Evolutionary conservation across 2,888 invertebrate species (phyloP), one percentile per base, ranked within the genome.

Genomic region (Trachelus iudaicus): DNA sequence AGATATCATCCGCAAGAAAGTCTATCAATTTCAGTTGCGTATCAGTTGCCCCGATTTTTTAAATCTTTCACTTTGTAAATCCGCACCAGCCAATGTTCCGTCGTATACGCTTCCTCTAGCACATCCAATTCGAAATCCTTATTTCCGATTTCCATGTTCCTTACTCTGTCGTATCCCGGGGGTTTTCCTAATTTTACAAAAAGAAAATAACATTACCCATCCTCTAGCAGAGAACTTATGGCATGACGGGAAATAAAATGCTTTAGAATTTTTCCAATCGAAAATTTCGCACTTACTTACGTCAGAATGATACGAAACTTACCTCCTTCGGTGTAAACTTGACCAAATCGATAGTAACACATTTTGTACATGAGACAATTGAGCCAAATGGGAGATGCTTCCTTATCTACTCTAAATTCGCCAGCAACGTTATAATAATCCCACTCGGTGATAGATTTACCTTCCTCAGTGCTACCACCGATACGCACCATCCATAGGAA

Each of bases 301-400:
- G 23, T 56, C 30, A 12, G 23, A 15, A 56, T 9, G 23, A 69
- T 69, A 69, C 73, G 56, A 35, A 73, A 84, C 92, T 91, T 85
- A 95, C 97, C 96, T 88, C 97, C 97, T 93, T 99, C 98, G 0
- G 98, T 98, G 91, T 98, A 98, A 81, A 98, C 97, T 87, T 97
- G 96, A 0, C 98, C 99, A 92, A 99, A 99, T 89, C 98, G 95
- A 93, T 99, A 99, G 92, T 99, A 99, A 93, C 98, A 98, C 97
- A 99, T 97, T 93, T 99, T 99, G 93, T 99, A 99, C 99, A 99
- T 99, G 82, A 99, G 94, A 89, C 98, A 99, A 93, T 99, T 99
- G 86, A 99, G 95, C 85, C 99, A 93, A 31, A 96, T 96, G 56
- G 95, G 95, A 1, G 98, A 97, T 69, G 98, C 99, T 90, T 98